Percentiles rank a stretch among this genome's conserved stretches.
These are phyloP conservation scores for Pteronotus mesoamericanus DNA, from an alignment of 2,797 vertebrate species.

Conservation along the genomic window DNA sequence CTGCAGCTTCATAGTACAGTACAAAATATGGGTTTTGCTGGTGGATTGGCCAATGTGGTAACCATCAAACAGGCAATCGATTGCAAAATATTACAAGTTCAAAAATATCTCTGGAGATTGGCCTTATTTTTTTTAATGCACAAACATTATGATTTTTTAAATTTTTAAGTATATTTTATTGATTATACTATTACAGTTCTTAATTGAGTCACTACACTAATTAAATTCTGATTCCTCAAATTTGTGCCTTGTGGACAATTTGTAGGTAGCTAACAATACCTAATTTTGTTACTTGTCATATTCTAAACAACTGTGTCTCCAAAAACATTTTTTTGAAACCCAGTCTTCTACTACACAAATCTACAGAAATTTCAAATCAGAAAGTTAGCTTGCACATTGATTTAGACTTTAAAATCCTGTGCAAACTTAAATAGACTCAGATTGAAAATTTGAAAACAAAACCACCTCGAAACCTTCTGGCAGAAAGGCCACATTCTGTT, in stretches of 20 bases:
- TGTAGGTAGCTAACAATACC: background rate
- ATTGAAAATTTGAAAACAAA: conserved; percentile 32
- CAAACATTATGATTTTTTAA: too few relatives aligned
- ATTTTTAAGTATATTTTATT: too few relatives aligned
- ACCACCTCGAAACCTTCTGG: background rate
- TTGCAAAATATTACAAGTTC: conserved; percentile 27
- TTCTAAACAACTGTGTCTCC: background rate
- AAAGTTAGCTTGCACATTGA: conserved; percentile 10
- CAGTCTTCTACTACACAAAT: background rate
- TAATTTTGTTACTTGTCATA: background rate
- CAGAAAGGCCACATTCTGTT: background rate
- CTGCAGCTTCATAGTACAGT: background rate
- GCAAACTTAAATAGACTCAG: background rate
- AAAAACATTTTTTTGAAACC: background rate
- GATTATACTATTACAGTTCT: too few relatives aligned
- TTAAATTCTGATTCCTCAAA: background rate
- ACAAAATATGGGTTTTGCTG: background rate
- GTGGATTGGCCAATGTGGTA: background rate
- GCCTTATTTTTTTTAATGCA: too few relatives aligned
- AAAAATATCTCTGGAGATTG: background rate
- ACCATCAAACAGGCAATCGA: background rate
- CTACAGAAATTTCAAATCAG: background rate
- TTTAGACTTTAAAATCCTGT: background rate
- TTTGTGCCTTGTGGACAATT: background rate
- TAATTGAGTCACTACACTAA: background rate